These are phyloP conservation scores for Tachina lurida DNA, from an alignment of 2,888 invertebrate genomes.

Conservation along the genomic window DNA sequence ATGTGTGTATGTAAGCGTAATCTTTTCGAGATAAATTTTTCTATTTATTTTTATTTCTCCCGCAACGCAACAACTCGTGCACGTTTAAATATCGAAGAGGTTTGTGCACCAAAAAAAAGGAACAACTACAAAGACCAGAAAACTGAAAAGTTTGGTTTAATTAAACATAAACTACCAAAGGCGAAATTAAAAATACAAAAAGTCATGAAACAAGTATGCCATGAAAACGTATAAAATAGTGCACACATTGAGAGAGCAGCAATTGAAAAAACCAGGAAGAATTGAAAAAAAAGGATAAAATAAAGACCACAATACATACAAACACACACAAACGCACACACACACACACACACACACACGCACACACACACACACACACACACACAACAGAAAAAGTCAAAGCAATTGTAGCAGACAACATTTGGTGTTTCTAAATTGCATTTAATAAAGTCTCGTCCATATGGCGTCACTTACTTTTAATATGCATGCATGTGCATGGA, in stretches of 20 bases:
- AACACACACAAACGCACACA: too few species aligned
- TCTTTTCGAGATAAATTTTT: neutral
- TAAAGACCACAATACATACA: neutral
- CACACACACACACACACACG: neutral
- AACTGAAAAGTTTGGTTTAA: conserved; percentile 23
- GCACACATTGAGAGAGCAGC: neutral
- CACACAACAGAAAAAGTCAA: neutral
- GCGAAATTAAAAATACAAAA: neutral
- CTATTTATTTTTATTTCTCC: conserved; percentile 2
- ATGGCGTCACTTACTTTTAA: conserved; percentile 48
- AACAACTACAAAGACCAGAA: neutral
- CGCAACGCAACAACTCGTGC: neutral
- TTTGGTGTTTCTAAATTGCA: conserved; percentile 59
- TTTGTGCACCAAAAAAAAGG: neutral
- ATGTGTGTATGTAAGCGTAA: too few species aligned
- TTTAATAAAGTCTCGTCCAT: conserved; percentile 67
- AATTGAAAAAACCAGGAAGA: conserved; percentile 8
- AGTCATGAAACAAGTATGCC: neutral
- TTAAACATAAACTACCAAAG: conserved; percentile 30
- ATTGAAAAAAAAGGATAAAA: conserved; percentile 24
- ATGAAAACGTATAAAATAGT: conserved; percentile 2
- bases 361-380: too few species aligned
- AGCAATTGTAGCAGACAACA: conserved; percentile 19
- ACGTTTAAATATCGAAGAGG: conserved; percentile 17
- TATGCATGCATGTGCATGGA: neutral